These are phyloP conservation scores for Phoebastria nigripes DNA, from an alignment of 2,797 vertebrate genomes.

Conservation along the genomic window DNA sequence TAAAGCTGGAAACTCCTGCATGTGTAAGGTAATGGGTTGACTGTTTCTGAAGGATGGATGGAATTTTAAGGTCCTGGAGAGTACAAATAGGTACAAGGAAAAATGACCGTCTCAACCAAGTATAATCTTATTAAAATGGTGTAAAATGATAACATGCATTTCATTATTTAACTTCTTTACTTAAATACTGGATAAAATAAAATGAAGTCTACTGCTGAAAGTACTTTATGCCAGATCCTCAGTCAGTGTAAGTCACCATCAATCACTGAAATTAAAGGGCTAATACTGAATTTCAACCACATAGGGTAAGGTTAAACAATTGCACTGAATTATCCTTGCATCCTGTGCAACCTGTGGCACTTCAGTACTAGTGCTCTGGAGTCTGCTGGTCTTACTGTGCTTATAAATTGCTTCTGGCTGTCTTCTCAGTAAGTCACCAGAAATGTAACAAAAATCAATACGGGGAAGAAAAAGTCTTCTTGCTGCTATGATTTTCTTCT, in stretches of 20 bases:
- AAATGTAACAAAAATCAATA: constrained; percentile 51
- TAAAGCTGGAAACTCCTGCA: not conserved
- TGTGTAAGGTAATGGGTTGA: not conserved
- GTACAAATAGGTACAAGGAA: not conserved
- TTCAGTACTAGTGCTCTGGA: not conserved
- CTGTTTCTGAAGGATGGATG: not conserved
- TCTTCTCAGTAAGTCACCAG: constrained; percentile 42
- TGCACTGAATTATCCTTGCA: not conserved
- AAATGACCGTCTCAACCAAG: not conserved
- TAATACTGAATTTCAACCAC: not conserved
- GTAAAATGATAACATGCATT: not conserved
- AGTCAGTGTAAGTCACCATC: not conserved
- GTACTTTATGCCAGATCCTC: not conserved
- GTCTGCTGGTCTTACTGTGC: not conserved
- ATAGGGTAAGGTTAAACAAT: not conserved
- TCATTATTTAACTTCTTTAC: not conserved
- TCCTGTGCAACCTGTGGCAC: not conserved
- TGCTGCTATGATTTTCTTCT: constrained; percentile 64
- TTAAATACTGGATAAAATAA: not conserved
- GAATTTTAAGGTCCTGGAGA: not conserved
- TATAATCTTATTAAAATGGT: not conserved
- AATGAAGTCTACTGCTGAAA: not conserved
- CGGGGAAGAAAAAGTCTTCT: not conserved
- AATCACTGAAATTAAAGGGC: not conserved
- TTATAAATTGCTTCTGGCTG: constrained; percentile 25